A percentile compares a stretch with the other conserved stretches of the same genome.
Conservation (phyloP, 2,888 invertebrate genomes). For the Meteorus cinctellus region DNA sequence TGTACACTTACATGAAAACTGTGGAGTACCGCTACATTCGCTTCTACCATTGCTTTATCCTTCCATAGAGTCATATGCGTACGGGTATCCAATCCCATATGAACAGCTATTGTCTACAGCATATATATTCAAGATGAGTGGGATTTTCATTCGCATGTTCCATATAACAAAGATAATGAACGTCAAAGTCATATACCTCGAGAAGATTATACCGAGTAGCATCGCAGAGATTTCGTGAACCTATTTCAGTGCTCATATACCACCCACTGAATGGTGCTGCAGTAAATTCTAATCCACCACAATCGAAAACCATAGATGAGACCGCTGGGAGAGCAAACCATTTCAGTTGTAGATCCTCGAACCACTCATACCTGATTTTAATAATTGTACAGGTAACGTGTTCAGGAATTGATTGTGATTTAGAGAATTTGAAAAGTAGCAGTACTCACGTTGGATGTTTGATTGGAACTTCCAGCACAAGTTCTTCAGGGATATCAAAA, state of each 20-base stretch:
- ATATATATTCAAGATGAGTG: conserved; percentile 14
- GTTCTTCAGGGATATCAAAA: conserved; percentile 92
- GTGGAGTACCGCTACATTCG: conserved; percentile 92
- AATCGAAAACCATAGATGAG: conserved; percentile 94
- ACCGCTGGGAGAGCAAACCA: conserved; percentile 96
- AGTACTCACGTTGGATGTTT: conserved; percentile 90
- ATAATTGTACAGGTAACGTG: conserved; percentile 4
- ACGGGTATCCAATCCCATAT: conserved; percentile 91
- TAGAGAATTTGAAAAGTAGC: conserved; percentile 15
- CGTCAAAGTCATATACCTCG: conserved; percentile 80
- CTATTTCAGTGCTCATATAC: conserved; percentile 99
- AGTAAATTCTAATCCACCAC: conserved; percentile 95
- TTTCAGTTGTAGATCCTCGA: conserved; percentile 86
- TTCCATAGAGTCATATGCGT: conserved; percentile 93
- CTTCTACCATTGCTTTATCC: conserved; percentile 92
- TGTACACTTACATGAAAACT: conserved; percentile 80
- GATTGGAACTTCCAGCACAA: conserved; percentile 89
- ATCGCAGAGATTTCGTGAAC: conserved; percentile 93
- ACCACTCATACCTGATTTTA: conserved; percentile 86
- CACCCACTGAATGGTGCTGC: conserved; percentile 97
- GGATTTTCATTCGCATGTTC: not conserved
- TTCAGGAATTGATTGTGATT: conserved; percentile 5
- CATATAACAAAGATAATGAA: conserved; percentile 5
- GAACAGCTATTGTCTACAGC: conserved; percentile 82
- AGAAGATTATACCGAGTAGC: conserved; percentile 89